Conservation (phyloP, 2,888 invertebrate species). For the Proisotoma minuta region DNA sequence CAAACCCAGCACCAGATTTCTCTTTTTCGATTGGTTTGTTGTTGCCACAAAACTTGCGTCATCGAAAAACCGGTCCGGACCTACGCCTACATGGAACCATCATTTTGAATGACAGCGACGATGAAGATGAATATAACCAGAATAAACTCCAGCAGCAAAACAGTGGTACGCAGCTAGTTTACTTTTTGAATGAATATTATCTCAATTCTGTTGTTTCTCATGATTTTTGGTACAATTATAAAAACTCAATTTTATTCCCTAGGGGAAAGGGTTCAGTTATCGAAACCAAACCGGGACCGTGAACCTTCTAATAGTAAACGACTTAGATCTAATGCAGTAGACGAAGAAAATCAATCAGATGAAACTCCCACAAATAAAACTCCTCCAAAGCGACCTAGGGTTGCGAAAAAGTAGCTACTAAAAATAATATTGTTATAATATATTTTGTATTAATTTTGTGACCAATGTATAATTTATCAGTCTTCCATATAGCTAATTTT, state of each 20-base stretch:
- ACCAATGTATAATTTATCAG: no score
- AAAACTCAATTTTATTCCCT: constrained; percentile 13
- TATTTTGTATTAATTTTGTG: no score
- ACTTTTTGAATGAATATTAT: constrained; percentile 14
- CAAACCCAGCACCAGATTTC: no score
- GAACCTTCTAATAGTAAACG: constrained; percentile 3
- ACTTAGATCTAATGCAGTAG: neutral
- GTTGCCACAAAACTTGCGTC: no score
- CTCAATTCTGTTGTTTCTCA: constrained; percentile 8
- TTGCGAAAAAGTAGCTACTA: no score
- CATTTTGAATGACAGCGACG: constrained; percentile 7
- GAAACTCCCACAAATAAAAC: no score
- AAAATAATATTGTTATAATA: no score
- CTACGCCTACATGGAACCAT: neutral
- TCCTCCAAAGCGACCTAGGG: neutral
- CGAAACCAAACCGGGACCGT: constrained; percentile 8
- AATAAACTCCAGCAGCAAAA: neutral
- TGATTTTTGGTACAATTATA: constrained; percentile 24
- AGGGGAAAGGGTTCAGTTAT: constrained; percentile 6
- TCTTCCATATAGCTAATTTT: no score
- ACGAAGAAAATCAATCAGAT: no score
- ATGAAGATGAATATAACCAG: neutral
- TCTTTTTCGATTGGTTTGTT: no score
- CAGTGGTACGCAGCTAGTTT: constrained; percentile 9
- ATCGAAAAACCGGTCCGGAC: constrained; percentile 12